Base-by-base conservation (phyloP, 2,888 invertebrate genomes). In the Dryobotodes eremita region DNA sequence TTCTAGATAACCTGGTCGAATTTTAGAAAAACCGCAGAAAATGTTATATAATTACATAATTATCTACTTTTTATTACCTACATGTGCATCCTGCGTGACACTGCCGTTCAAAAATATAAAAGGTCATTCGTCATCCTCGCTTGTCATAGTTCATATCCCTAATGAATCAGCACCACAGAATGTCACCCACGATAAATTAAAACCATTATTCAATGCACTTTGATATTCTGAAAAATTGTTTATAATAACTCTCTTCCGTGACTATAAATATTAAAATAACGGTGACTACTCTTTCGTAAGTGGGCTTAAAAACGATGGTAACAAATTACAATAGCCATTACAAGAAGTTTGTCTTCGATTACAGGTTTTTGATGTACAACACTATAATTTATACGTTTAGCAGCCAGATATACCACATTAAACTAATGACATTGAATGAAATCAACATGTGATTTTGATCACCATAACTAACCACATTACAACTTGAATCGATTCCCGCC, bases 401-500 rank as follows among this genome's bases (percentile, higher is more conserved):
- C 65, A 66, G 50, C 48, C 50, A 84, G 62, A 85, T 77, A 86
- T 86, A 87, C 84, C 85, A 88, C 89, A 88, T 90, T 86, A 88
- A 90, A 84, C 86, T 90, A 92, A 93, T 91, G 90, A 91, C 85
- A 85, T 88, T 85, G 87, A 89, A 92, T 92, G 90, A 92, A 94
- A 92, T 91, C 92, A 93, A 95, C 96, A 96, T 96, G 94, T 96
- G 96, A 96, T 95, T 95, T 92, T 95, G 96, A 96, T 96, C 94
- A 94, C 96, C 96, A 94, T 95, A 95, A 92, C 96, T 95, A 96
- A 96, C 96, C 96, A 92, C 96, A 94, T 95, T 95, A 96, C 94
- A 92, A 93, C 91, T 91, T 84, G 89, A 91, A 93, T 94, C 94
- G 94, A 93, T 94, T 92, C 92, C 92, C 90, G 92, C 95, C 96